Evolutionary conservation across 1,140 invertebrate genomes (phyloP), one percentile per base, ranked within the genome.

Genomic region (Rhyacophila brunnea): DNA sequence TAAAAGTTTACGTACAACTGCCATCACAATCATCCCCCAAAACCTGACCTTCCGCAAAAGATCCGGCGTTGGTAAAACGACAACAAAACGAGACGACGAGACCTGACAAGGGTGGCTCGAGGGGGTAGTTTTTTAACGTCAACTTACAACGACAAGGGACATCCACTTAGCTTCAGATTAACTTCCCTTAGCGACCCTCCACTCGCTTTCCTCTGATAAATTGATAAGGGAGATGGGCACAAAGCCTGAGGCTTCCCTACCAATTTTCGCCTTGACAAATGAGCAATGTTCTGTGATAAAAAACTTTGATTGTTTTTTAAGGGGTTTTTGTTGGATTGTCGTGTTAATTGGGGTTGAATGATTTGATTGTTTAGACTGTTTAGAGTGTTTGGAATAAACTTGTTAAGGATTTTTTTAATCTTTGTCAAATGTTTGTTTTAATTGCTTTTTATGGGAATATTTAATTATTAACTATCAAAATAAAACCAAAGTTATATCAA

Each of bases 141-240:
- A 6, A 46, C n/a, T 57, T 47, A 20, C 57, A 52, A 59, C 50
- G 62, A 65, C 63, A 65, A 65, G 63, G 59, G 63, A 65, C 63
- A 65, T 61, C 63, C 59, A 65, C 63, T 65, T 65, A 65, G 58
- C 63, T 65, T 61, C 58, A 61, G 63, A 65, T 65, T 65, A 65
- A 58, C 63, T 57, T 52, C 56, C 62, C 57, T 49, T 49, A 14
- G 34, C 56, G 56, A 20, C 23, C 23, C 23, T 28, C 23, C 23
- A 28, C 23, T 28, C 23, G 9, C 23, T 28, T 28, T 3, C 23
- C 43, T 34, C 49, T 54, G 63, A 65, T 65, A 64, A 64, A 64
- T 64, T 64, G 63, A 61, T 65, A 61, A 58, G 52, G 53, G 53
- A 50, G 61, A 20, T 36, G 13, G 35, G 13, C 28, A 52, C 50